Conservation (phyloP, 2,113 vertebrate genomes). For the Zosterops pallidus region DNA sequence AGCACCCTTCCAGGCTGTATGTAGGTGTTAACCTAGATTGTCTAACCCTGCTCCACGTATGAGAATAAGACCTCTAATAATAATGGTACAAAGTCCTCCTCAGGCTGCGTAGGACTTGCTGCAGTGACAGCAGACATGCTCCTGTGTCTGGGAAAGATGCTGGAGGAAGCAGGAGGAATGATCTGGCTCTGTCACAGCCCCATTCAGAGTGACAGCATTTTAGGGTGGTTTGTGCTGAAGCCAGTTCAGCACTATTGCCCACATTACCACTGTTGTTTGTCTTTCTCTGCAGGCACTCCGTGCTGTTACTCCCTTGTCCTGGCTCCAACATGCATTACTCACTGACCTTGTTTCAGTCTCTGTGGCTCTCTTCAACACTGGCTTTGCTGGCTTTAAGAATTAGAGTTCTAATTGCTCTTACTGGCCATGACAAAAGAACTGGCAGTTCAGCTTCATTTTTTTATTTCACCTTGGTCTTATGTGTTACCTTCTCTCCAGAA, state of each 20-base stretch:
- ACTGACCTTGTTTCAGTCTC: conserved; percentile 30
- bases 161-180: not conserved
- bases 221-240: not conserved
- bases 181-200: not conserved
- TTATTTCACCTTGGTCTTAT: not conserved
- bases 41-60: not conserved
- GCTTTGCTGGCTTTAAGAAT: not conserved
- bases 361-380: not conserved
- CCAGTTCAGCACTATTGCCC: not conserved
- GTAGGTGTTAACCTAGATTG: not conserved
- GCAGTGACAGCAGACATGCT: not conserved
- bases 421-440: not conserved
- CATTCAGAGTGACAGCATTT: not conserved
- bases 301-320: conserved; percentile 6
- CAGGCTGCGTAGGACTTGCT: accelerated
- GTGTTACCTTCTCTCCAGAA: not conserved
- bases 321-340: conserved; percentile 12
- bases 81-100: not conserved
- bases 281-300: not conserved
- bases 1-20: not conserved
- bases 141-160: not conserved
- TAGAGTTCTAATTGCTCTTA: not conserved
- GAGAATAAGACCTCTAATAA: not conserved
- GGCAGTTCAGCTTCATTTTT: not conserved
- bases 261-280: not conserved